Evolutionary conservation across 2,113 vertebrate genomes (phyloP), one percentile per base, ranked within the genome.

Genomic region (Trematocara unimaculatum): DNA sequence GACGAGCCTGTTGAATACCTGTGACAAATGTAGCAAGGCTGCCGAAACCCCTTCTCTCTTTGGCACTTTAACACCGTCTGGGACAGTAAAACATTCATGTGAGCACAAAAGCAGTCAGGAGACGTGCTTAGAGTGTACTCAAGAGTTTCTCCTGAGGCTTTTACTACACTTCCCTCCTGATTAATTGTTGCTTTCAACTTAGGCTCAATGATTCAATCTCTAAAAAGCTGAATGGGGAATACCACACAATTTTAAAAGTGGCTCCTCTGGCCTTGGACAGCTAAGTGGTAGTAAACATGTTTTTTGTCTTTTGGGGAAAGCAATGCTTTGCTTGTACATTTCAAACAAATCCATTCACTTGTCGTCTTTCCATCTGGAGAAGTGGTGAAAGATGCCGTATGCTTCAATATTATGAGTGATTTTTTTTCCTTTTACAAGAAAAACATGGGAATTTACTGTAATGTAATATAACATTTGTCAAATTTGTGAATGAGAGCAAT

Each of bases 141-240:
- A n/a, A 83, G 53, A 42, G 84, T 55, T 83, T 79, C 56, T 85
- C 80, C 42, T 6, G 13, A 85, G 77, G 79, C 78, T 84, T 87
- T 87, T 42, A 47, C 78, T 20, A 74, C 70, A 45, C 23, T 56
- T 81, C 18, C 35, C 62, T 62, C 20, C 31, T 18, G 35, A 92
- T 88, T 87, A 89, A 87, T 70, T 89, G 82, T 83, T 88, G 38
- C 84, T 91, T 88, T 91, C 84, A 78, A 83, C 67, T 56, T 38
- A 58, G 20, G 31, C 86, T 91, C 60, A 77, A 87, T 72, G 53
- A 91, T 88, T 20, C 6, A 8, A 84, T 82, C 60, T 87, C 20
- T 86, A 70, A 81, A 84, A 88, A 84, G 72, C 45, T 77, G 58
- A 88, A 79, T 55, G 45, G 70, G 78, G 60, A 86, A 77, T 79